phyloP scores from a whole-genome alignment of 2,797 vertebrate species.

The Capromys pilorides region DNA sequence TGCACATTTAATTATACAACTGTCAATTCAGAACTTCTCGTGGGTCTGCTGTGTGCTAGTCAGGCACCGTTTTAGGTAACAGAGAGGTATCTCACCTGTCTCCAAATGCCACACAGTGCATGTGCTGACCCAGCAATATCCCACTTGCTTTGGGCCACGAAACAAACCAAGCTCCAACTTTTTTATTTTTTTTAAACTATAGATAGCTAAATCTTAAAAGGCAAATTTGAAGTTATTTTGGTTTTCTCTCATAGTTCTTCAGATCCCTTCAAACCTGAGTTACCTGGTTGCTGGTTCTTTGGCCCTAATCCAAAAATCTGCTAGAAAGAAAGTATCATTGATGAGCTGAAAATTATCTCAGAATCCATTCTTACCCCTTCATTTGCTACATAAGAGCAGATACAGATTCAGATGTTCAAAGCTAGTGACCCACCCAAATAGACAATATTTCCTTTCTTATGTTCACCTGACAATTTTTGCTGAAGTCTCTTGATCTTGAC shows the following conservation, averaged over 20 bases:
- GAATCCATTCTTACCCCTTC: not conserved
- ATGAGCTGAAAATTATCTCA: not conserved
- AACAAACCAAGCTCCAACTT: not conserved
- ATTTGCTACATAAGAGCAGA: not conserved
- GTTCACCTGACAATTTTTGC: not conserved
- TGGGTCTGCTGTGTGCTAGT: not conserved
- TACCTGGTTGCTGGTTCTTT: conserved; percentile 13
- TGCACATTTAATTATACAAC: not conserved
- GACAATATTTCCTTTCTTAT: not conserved
- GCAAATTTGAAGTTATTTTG: conserved; percentile 1
- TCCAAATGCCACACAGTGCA: not conserved
- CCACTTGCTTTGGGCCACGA: not conserved
- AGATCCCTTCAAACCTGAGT: conserved; percentile 39
- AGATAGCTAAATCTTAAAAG: not conserved
- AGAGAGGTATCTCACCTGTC: fast-evolving
- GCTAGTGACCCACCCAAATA: not conserved
- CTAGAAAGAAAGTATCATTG: not conserved
- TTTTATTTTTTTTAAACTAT: not conserved
- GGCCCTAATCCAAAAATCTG: conserved; percentile 11
- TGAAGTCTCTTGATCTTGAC: not conserved
- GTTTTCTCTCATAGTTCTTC: conserved; percentile 46
- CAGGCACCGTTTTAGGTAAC: not conserved
- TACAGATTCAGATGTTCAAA: not conserved
- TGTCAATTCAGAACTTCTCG: not conserved
- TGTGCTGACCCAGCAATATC: not conserved